Conservation (phyloP, 2,888 invertebrate genomes). For the Leuctra nigra region DNA sequence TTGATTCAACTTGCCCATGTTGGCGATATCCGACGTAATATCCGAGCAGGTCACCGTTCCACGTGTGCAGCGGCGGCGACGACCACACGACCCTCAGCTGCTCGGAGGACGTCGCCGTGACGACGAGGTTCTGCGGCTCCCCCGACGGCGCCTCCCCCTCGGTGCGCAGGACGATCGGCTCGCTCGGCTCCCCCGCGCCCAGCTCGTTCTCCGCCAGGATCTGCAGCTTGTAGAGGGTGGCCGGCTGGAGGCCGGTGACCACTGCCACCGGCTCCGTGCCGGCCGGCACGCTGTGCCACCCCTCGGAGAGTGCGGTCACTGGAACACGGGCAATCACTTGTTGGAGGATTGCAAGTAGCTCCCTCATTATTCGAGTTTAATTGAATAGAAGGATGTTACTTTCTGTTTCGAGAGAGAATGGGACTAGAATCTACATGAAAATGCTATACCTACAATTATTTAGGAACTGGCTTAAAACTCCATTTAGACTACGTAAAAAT, state of each 20-base stretch:
- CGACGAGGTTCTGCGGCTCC: slow-evolving; percentile 34
- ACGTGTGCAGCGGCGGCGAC: slow-evolving; percentile 33
- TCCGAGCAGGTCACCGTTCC: slow-evolving; percentile 35
- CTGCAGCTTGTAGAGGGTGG: slow-evolving; percentile 39
- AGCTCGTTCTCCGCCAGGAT: slow-evolving; percentile 41
- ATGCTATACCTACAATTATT: too few species aligned
- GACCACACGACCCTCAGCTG: slow-evolving; percentile 34
- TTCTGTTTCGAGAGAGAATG: too few species aligned
- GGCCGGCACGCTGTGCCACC: slow-evolving; percentile 29
- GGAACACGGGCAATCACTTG: not conserved
- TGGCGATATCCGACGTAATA: slow-evolving; percentile 34
- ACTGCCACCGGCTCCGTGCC: slow-evolving; percentile 32
- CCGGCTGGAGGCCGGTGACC: slow-evolving; percentile 37
- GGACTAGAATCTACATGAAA: too few species aligned
- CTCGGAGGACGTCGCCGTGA: slow-evolving; percentile 34
- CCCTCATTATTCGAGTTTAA: too few species aligned
- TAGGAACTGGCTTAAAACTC: too few species aligned
- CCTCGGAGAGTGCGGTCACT: slow-evolving; percentile 19
- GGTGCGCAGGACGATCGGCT: slow-evolving; percentile 34
- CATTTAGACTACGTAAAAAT: too few species aligned
- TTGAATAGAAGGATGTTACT: too few species aligned
- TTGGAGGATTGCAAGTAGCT: too few species aligned
- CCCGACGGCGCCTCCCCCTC: slow-evolving; percentile 42
- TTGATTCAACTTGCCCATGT: slow-evolving; percentile 31
- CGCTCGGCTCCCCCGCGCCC: slow-evolving; percentile 37